Base-by-base conservation (phyloP, 2,113 vertebrate genomes). In the Corydoras maculifer region DNA sequence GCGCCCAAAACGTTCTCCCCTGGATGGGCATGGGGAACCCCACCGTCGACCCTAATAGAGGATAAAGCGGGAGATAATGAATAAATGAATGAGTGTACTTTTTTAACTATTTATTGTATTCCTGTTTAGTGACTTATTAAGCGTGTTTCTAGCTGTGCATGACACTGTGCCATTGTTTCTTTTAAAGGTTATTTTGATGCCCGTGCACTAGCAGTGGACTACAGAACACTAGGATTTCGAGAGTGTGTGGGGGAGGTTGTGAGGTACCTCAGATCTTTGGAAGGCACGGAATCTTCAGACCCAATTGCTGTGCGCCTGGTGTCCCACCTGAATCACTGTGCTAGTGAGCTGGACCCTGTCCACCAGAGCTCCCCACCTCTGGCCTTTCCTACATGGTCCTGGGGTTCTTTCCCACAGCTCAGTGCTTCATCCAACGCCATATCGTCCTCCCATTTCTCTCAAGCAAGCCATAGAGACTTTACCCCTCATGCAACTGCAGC, bases 171-270 rank as follows among this genome's bases (percentile, higher is more conserved):
- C 15, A n/a, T 57, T 57, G 14, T 72, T 79, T 80, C 29, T 43
- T 80, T 81, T 68, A 57, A 83, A 97, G 95, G 95, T 66, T 95
- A 94, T 85, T 88, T 95, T 72, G 94, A 98, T 12, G 92, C 93
- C 4, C 89, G 91, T 48, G 91, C 92, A 51, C 83, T 98, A 77
- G 95, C 95, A 0, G 90, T 96, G 5, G 95, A 98, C 86, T 97
- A 96, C 88, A 87, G 95, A 48, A 96, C 92, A n/a, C 89, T 98
- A 5, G 95, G 95, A 18, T 97, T 97, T 75, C 92, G 94, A 2
- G 94, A 98, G 71, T 98, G 95, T 2, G 92, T 98, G 65, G 94
- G 94, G 0, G 95, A 98, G 58, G 95, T 98, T 60, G 89, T 94
- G 75, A 90, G 94, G 78, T 98, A 95, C 83, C 88, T 98, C 81